These are phyloP conservation scores for Subanguina moxae DNA, from an alignment of 1,140 invertebrate genomes.

Conservation along the genomic window DNA sequence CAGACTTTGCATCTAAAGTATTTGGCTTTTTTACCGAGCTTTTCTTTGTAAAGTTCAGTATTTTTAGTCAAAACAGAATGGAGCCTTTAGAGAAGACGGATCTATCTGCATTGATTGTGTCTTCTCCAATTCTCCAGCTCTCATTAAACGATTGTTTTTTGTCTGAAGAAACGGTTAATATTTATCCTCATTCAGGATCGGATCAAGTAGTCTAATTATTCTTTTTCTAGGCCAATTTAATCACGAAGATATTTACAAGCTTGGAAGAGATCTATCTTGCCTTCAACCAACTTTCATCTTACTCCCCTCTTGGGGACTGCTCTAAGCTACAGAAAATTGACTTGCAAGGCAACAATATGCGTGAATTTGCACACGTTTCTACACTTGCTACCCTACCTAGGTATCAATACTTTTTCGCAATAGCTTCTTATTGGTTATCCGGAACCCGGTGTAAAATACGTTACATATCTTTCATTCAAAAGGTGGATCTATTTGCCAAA, in stretches of 20 bases:
- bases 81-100: slow-evolving; percentile 13
- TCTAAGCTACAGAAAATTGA: slow-evolving; percentile 17
- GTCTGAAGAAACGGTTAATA: slow-evolving; percentile 21
- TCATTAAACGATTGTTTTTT: slow-evolving; percentile 26
- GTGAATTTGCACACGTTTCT: slow-evolving; percentile 13
- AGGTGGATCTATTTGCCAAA: too few relatives aligned
- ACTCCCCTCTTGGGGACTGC: neutral
- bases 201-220: slow-evolving; percentile 4
- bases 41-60: neutral
- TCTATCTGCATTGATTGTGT: neutral
- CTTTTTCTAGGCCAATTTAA: slow-evolving; percentile 18
- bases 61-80: slow-evolving; percentile 30
- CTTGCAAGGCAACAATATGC: slow-evolving; percentile 24
- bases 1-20: slow-evolving; percentile 24
- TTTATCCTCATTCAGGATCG: neutral
- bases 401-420: slow-evolving; percentile 22
- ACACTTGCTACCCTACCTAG: slow-evolving; percentile 16
- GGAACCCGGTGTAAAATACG: too few relatives aligned
- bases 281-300: slow-evolving; percentile 13
- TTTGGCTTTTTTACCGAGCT: neutral
- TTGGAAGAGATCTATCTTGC: slow-evolving; percentile 35
- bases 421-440: too few relatives aligned
- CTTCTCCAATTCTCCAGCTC: slow-evolving; percentile 13
- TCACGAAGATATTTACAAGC: slow-evolving; percentile 19
- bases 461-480: too few relatives aligned